Percentiles rank a stretch among this genome's conserved stretches.
Conservation (phyloP, 2,113 vertebrate genomes). For the Tragelaphus imberbis region DNA sequence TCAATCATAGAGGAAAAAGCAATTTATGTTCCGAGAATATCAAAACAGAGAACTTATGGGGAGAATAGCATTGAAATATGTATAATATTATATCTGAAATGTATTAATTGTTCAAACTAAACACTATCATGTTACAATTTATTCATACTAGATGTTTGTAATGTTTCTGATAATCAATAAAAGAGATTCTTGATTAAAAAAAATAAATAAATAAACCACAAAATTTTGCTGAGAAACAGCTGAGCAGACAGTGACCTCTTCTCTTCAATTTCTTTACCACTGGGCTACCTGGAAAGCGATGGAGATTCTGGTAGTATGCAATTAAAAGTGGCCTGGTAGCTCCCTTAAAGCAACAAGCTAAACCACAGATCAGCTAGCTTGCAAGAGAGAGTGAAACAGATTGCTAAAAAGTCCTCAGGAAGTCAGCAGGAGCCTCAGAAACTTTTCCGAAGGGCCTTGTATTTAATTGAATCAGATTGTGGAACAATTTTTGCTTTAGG, state of each 20-base stretch:
- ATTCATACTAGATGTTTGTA: too few species aligned
- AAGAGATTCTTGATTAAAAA: too few species aligned
- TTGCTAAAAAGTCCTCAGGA: background rate
- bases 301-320: background rate
- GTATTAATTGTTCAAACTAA: too few species aligned
- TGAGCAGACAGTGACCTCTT: background rate
- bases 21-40: background rate
- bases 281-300: background rate
- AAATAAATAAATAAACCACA: too few species aligned
- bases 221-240: background rate
- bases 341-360: background rate
- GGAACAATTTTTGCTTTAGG: background rate
- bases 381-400: background rate
- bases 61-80: too few species aligned
- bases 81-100: too few species aligned
- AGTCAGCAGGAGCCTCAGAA: background rate
- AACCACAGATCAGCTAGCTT: background rate
- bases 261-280: background rate
- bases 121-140: too few species aligned
- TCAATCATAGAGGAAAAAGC: background rate
- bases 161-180: too few species aligned
- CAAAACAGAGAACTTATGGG: background rate
- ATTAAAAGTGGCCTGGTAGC: background rate
- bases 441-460: background rate
- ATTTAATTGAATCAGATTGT: background rate